Evolutionary conservation across 2,888 invertebrate genomes (phyloP), one percentile per base, ranked within the genome.

Genomic region (Lapara coniferarum): DNA sequence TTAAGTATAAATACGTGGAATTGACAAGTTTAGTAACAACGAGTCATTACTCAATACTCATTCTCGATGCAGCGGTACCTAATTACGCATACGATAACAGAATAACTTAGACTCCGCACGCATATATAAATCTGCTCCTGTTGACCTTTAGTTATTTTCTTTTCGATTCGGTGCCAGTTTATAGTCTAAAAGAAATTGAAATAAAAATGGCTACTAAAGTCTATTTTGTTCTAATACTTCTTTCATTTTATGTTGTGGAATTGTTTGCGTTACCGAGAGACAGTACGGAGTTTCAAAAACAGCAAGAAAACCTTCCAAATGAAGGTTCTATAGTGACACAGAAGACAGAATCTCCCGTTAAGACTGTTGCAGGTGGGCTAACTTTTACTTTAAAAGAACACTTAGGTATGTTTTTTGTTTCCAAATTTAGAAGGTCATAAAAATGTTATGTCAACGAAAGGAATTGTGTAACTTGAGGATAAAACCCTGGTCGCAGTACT

Each of bases 181-280:
- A 66, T 66, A 19, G 51, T 57, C 52, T 66, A 71, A 69, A 73
- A 70, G 71, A 66, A 57, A 66, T 73, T 75, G 73, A 75, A 78
- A 78, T 73, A 73, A 75, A 76, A 73, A 82, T 82, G 82, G 76
- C 66, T 69, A 66, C 73, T 30, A 77, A 71, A 69, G 69, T 74
- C 67, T 71, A 72, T 70, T 58, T 76, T 44, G 71, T 77, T 69
- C 10, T 78, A 66, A 56, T 75, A 57, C 70, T 83, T 46, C 56
- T 84, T 25, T 69, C 72, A 46, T 59, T 72, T 66, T 80, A 72
- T 75, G 77, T 74, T 66, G 70, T 78, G 37, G 75, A 79, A 71
- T 74, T 74, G 46, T 68, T 76, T 66, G 83, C 79, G 12, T 73
- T 77, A 30, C 86, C 88, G 13, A 80, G 81, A 73, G 82, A 84